phyloP scores from a whole-genome alignment of 2,888 invertebrate genomes.

The Eupithecia abbreviata region DNA sequence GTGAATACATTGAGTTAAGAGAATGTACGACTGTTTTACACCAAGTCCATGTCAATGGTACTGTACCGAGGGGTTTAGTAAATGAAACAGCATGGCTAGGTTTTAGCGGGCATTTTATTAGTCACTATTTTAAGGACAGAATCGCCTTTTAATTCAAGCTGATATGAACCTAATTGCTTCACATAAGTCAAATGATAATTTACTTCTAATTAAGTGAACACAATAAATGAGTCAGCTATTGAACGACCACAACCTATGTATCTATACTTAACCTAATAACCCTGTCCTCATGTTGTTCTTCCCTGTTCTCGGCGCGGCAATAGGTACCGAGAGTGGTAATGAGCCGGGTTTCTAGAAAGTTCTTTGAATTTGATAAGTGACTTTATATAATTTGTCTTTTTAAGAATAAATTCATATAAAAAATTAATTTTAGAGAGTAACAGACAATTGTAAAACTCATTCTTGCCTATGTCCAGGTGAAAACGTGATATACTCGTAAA shows the following conservation, averaged over 20 bases:
- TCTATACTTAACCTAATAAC: no score
- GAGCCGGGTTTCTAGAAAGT: no score
- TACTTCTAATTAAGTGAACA: no score
- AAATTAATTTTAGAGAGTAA: background rate
- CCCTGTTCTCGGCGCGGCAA: no score
- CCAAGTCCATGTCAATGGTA: slow-evolving; percentile 74
- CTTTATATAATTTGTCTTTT: no score
- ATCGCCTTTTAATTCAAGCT: background rate
- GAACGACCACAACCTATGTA: no score
- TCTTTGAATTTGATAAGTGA: no score
- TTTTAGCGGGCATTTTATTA: slow-evolving; percentile 26
- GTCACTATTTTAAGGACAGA: slow-evolving; percentile 6
- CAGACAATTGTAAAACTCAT: background rate
- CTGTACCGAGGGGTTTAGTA: slow-evolving; percentile 28
- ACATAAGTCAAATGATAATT: background rate
- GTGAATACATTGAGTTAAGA: slow-evolving; percentile 76
- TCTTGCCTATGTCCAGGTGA: background rate
- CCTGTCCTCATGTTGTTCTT: no score
- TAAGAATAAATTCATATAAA: no score
- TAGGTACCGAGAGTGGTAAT: no score
- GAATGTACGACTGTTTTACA: slow-evolving; percentile 80
- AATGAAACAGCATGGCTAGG: slow-evolving; percentile 38
- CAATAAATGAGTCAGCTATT: no score
- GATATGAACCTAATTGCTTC: background rate
- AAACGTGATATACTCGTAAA: background rate